A percentile compares a stretch with the other conserved stretches of the same genome.
Evolutionary conservation across 2,113 vertebrate species (phyloP).

Genomic region (Tragelaphus strepsiceros): DNA sequence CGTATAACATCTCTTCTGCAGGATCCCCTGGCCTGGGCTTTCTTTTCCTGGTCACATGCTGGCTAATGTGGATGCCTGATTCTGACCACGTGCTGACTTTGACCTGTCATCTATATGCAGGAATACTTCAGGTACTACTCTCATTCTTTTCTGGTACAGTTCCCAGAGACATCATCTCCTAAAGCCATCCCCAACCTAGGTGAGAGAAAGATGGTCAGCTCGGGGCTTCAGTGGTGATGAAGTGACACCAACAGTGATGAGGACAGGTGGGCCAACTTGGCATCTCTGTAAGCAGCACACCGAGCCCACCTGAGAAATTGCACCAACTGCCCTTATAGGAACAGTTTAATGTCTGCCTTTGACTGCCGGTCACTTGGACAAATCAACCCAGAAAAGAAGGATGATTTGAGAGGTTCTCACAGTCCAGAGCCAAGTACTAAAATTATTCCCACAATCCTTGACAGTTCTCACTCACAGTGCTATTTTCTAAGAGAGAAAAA

Average conservation of each 20-base stretch:
- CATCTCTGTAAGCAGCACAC: neutral
- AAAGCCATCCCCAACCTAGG: neutral
- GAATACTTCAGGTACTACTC: neutral
- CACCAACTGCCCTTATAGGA: neutral
- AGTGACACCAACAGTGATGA: neutral
- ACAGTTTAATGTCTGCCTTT: neutral
- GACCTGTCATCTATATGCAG: neutral
- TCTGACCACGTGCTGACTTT: neutral
- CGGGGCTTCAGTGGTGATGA: neutral
- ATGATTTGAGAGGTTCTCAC: neutral
- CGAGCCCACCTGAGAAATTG: neutral
- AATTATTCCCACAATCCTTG: slow-evolving; percentile 10
- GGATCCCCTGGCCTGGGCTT: neutral
- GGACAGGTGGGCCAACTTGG: neutral
- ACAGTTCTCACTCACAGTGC: neutral
- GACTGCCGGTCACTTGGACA: neutral
- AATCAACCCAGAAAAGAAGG: neutral
- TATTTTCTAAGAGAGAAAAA: neutral
- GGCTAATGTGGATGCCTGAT: neutral
- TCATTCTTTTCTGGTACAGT: neutral
- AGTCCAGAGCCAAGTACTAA: neutral
- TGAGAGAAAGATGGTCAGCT: neutral
- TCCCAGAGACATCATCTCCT: neutral
- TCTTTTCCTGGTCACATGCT: neutral
- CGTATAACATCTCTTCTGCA: neutral